Evolutionary conservation across 2,888 invertebrate genomes (phyloP).

Genomic region (Rhagonycha lutea): DNA sequence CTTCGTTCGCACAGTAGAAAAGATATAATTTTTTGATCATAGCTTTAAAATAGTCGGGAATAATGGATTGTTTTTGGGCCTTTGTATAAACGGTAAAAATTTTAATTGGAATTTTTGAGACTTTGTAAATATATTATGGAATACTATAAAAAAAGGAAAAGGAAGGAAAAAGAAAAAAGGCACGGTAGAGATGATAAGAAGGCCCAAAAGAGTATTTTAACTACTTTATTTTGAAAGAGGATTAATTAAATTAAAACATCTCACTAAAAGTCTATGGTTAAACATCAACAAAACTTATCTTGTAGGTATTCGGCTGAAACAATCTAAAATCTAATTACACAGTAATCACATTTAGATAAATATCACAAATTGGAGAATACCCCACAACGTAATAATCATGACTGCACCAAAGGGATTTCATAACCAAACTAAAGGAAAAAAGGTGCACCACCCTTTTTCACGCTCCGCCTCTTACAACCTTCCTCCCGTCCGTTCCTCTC

Average conservation of each 20-base stretch:
- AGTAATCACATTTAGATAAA: slow-evolving; percentile 56
- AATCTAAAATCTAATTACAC: slow-evolving; percentile 55
- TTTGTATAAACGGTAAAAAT: no score
- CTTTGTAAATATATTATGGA: no score
- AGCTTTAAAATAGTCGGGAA: no score
- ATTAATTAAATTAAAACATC: slow-evolving; percentile 55
- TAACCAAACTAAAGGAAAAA: slow-evolving; percentile 36
- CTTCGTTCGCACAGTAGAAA: no score
- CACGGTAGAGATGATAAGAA: background rate
- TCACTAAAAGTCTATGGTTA: slow-evolving; percentile 56
- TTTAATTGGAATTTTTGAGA: no score
- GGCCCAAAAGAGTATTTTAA: slow-evolving; percentile 27
- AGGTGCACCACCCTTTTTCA: background rate
- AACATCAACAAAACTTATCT: slow-evolving; percentile 55
- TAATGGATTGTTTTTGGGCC: no score
- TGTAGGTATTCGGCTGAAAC: slow-evolving; percentile 54
- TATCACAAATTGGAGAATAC: slow-evolving; percentile 55
- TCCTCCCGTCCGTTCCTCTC: slow-evolving; percentile 23
- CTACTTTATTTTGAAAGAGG: slow-evolving; percentile 50
- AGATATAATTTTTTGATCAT: no score
- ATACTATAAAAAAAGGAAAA: no score
- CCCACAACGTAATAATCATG: slow-evolving; percentile 48
- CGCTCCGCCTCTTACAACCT: background rate
- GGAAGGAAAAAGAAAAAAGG: no score
- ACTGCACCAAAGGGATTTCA: slow-evolving; percentile 48